Conservation (phyloP, 23 tunicate genomes). For the Halocynthia aurantium region DNA sequence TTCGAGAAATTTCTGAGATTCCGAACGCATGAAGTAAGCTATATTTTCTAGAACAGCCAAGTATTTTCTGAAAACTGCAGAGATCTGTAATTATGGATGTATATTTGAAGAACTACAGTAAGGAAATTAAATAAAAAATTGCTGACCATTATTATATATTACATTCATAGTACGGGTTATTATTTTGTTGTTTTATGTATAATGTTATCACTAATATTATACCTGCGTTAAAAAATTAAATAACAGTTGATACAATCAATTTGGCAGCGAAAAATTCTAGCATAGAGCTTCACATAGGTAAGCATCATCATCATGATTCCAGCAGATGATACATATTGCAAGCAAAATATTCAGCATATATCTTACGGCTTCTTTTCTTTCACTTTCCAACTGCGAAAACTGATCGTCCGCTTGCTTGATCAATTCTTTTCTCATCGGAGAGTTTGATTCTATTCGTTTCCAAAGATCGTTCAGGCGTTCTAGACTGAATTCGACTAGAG, state of each 20-base stretch:
- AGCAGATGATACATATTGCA: too few species aligned
- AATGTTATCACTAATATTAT: too few species aligned
- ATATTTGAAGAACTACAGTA: neutral
- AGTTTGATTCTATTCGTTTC: constrained; percentile 46
- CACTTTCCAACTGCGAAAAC: constrained; percentile 64
- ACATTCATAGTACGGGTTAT: neutral
- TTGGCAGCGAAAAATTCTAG: too few species aligned
- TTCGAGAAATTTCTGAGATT: constrained; percentile 67
- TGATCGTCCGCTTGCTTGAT: constrained; percentile 42
- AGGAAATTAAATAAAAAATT: neutral
- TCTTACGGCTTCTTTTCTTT: constrained; percentile 57
- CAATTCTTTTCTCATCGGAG: constrained; percentile 42
- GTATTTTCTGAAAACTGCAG: constrained; percentile 60
- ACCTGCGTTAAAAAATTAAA: too few species aligned
- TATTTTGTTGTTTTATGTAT: neutral
- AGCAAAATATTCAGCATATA: neutral
- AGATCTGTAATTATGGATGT: constrained; percentile 37
- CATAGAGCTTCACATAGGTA: too few species aligned
- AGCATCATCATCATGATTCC: too few species aligned
- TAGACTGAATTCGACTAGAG: constrained; percentile 45
- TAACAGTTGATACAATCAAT: too few species aligned
- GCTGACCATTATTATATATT: neutral
- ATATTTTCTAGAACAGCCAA: constrained; percentile 40
- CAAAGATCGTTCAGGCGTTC: constrained; percentile 50
- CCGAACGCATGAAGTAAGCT: constrained; percentile 39